phyloP scores from a whole-genome alignment of 1,140 invertebrate genomes.

The Phymorhynchus buccinoides region DNA sequence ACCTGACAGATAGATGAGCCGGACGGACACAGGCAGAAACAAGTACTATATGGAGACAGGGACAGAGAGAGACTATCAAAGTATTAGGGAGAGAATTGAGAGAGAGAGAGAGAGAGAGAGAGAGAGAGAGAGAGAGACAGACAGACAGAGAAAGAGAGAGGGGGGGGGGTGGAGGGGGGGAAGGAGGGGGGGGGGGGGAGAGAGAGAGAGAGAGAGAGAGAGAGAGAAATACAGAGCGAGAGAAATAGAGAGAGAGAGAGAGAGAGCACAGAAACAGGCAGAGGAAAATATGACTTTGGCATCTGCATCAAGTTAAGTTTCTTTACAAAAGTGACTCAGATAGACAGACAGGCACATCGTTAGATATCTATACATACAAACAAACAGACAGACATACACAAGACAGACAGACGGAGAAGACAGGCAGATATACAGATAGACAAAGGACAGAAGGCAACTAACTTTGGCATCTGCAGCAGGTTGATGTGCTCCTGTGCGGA shows the following conservation, averaged over 20 bases:
- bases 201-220: too few species aligned
- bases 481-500: conserved; percentile 66
- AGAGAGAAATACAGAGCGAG: too few species aligned
- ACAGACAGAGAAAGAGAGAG: neutral
- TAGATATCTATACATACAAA: neutral
- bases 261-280: too few species aligned
- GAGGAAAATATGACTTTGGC: too few species aligned
- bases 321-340: neutral
- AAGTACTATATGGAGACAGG: neutral
- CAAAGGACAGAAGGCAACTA: conserved; percentile 42
- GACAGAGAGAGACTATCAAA: neutral
- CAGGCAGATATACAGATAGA: neutral
- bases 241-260: too few species aligned
- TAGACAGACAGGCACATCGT: neutral
- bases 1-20: too few species aligned
- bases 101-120: neutral
- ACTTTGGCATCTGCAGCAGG: conserved; percentile 68
- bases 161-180: neutral
- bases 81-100: too few species aligned
- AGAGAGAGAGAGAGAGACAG: neutral
- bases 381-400: neutral
- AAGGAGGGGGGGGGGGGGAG: too few species aligned
- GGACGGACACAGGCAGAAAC: too few species aligned
- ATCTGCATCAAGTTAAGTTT: too few species aligned
- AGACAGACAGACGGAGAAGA: neutral